Evolutionary conservation across 2,888 invertebrate genomes (phyloP).

Genomic region (Anoncus sp.): DNA sequence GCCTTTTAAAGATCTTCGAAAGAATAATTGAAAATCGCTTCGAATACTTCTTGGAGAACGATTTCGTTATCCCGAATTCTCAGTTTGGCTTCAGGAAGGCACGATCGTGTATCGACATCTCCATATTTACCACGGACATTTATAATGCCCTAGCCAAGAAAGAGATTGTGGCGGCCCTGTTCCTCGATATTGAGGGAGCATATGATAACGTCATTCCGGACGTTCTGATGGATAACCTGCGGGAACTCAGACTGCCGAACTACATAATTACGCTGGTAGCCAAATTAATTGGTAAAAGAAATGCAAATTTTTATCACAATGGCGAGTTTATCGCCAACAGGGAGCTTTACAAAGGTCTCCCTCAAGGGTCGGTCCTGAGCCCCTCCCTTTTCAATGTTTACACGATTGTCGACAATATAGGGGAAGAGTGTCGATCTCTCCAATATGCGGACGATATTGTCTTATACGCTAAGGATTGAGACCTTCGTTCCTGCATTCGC

Average conservation of each 20-base stretch:
- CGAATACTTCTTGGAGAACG: slow-evolving; percentile 43
- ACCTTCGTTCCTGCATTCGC: not conserved
- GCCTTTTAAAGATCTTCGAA: slow-evolving; percentile 46
- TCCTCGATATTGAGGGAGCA: slow-evolving; percentile 55
- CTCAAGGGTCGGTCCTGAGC: slow-evolving; percentile 31
- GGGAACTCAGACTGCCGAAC: slow-evolving; percentile 16
- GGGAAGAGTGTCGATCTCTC: not conserved
- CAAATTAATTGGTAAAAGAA: not conserved
- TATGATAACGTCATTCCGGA: slow-evolving; percentile 47
- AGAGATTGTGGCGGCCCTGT: slow-evolving; percentile 10
- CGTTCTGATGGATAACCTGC: slow-evolving; percentile 1
- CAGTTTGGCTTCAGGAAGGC: slow-evolving; percentile 47
- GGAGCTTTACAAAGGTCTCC: not conserved
- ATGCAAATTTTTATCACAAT: slow-evolving; percentile 26
- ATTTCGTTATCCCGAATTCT: not conserved
- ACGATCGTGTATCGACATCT: slow-evolving; percentile 44
- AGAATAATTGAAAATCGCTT: slow-evolving; percentile 28
- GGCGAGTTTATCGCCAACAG: slow-evolving; percentile 5
- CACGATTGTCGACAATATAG: not conserved
- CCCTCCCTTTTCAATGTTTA: slow-evolving; percentile 33
- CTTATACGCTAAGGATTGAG: not conserved
- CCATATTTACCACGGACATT: slow-evolving; percentile 33
- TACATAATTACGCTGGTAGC: slow-evolving; percentile 18
- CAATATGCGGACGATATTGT: slow-evolving; percentile 39
- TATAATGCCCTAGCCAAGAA: slow-evolving; percentile 27